Evolutionary conservation across 2,888 invertebrate genomes (phyloP).

Genomic region (Crossocerus cetratus): DNA sequence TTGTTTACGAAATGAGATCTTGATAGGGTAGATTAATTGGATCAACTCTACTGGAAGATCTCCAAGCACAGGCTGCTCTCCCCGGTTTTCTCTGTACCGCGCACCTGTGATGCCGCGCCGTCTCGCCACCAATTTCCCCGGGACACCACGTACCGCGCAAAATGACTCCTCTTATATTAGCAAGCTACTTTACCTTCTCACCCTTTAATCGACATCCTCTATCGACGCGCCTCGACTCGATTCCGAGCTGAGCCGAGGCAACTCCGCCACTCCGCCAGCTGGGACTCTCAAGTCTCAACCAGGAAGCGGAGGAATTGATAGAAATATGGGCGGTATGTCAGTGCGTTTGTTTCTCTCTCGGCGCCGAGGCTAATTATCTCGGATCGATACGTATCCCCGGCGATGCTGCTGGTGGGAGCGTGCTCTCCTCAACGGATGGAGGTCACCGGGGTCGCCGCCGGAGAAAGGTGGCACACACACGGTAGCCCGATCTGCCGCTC

Average conservation of each 20-base stretch:
- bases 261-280: no score
- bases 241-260: no score
- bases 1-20: neutral
- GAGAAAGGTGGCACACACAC: slow-evolving; percentile 32
- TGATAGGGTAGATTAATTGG: neutral
- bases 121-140: neutral
- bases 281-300: no score
- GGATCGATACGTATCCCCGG: slow-evolving; percentile 10
- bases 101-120: neutral
- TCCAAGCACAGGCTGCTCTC: neutral
- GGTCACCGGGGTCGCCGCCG: slow-evolving; percentile 38
- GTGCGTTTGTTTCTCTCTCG: slow-evolving; percentile 31
- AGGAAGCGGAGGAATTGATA: no score
- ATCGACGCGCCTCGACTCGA: no score
- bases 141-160: slow-evolving; percentile 3
- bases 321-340: slow-evolving; percentile 3
- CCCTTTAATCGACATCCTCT: no score
- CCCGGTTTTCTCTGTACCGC: neutral
- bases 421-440: slow-evolving; percentile 21
- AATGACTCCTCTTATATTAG: no score
- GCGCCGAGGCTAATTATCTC: slow-evolving; percentile 30
- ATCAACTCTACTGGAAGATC: neutral
- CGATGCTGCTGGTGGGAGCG: slow-evolving; percentile 21
- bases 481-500: no score
- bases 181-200: no score